Conservation (phyloP, 2,113 vertebrate genomes). For the Plestiodon gilberti region DNA sequence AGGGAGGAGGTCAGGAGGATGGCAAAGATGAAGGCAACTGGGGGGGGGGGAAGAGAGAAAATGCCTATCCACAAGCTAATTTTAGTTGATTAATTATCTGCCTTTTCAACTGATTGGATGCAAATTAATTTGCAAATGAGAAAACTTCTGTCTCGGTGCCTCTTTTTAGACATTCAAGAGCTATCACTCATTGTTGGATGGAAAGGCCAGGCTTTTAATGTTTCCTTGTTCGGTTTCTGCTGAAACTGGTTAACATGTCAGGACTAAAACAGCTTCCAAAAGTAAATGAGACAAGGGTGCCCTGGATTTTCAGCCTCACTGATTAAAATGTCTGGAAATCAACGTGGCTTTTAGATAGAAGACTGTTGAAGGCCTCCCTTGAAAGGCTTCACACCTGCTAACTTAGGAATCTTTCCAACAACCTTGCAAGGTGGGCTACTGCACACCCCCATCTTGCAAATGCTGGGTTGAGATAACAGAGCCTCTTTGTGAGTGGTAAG, state of each 20-base stretch:
- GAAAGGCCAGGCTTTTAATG: neutral
- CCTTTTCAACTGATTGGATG: conserved; percentile 16
- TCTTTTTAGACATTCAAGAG: neutral
- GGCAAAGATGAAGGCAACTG: neutral
- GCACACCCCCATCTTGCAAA: no score
- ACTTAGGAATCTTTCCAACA: neutral
- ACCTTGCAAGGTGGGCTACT: neutral
- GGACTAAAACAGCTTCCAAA: neutral
- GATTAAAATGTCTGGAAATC: neutral
- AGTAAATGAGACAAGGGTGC: no score
- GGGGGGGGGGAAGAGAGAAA: neutral
- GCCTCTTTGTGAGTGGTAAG: no score
- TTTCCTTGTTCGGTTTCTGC: neutral
- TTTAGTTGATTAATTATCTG: conserved; percentile 16
- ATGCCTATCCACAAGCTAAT: conserved; percentile 14
- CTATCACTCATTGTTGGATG: neutral
- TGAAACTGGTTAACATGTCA: no score
- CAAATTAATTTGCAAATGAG: conserved; percentile 15
- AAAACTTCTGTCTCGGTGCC: neutral
- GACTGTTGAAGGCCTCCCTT: neutral
- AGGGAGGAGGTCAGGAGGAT: neutral
- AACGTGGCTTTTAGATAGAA: neutral
- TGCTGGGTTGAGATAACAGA: no score
- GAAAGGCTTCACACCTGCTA: neutral
- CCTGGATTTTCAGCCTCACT: neutral